Conservation (phyloP, 2,888 invertebrate genomes). For the Elegia similella region DNA sequence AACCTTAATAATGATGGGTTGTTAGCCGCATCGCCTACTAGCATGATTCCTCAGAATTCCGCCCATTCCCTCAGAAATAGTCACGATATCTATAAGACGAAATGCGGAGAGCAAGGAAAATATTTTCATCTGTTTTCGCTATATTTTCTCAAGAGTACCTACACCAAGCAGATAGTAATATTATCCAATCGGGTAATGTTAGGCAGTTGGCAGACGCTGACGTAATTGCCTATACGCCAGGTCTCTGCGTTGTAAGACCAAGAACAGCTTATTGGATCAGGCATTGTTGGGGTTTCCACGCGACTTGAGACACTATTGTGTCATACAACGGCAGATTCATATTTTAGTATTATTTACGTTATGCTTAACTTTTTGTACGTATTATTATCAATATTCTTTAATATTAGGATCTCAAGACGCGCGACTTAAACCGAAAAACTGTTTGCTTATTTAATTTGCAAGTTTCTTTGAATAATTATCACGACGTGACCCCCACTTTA, state of each 20-base stretch:
- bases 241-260: constrained; percentile 18
- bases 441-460: no score
- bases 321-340: constrained; percentile 10
- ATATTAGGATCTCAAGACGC: no score
- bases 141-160: background rate
- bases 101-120: background rate
- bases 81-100: no score
- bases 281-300: constrained; percentile 48
- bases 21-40: no score
- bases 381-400: background rate
- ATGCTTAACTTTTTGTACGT: background rate
- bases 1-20: no score
- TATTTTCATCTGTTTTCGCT: constrained; percentile 2
- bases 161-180: constrained; percentile 11
- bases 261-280: constrained; percentile 47
- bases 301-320: constrained; percentile 26
- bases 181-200: constrained; percentile 19
- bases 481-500: no score
- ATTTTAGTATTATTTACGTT: background rate
- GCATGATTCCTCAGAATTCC: no score
- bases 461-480: no score
- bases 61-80: no score
- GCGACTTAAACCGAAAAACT: no score
- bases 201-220: constrained; percentile 16
- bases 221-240: constrained; percentile 23